Percentiles rank a stretch among this genome's conserved stretches.
Conservation (phyloP, 2,888 invertebrate genomes). For the Diplolepis rosae region DNA sequence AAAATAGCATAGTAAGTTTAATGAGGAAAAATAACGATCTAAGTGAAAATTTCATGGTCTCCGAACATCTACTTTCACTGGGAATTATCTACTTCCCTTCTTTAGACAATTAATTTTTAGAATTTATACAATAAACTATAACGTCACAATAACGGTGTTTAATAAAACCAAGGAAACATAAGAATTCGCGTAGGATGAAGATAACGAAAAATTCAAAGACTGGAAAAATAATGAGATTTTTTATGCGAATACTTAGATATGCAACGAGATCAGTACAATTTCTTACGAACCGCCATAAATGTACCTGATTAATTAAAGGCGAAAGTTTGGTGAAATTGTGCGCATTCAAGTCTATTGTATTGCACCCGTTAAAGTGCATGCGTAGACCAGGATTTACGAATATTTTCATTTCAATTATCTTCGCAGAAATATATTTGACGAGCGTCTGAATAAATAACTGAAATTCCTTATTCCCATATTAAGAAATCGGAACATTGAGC, state of each 20-base stretch:
- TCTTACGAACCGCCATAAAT: constrained; percentile 34
- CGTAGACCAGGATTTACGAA: background rate
- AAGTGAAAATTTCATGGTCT: constrained; percentile 1
- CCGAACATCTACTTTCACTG: background rate
- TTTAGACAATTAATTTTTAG: background rate
- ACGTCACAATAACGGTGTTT: background rate
- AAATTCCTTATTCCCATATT: constrained; percentile 6
- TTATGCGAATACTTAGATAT: background rate
- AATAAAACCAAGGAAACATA: background rate
- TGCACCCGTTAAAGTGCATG: background rate
- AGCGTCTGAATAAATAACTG: background rate
- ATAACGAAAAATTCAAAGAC: background rate
- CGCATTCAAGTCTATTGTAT: constrained; percentile 33
- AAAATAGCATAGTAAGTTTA: background rate
- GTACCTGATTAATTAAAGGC: constrained; percentile 59
- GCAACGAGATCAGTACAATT: background rate
- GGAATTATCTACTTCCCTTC: background rate
- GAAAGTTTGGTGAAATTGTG: constrained; percentile 62
- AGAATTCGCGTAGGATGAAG: background rate
- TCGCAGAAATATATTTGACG: background rate
- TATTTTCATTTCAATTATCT: background rate
- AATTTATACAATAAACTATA: background rate
- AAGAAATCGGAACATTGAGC: background rate
- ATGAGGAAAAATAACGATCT: background rate
- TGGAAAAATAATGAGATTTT: background rate